A percentile compares a stretch with the other conserved stretches of the same genome.
Conservation (phyloP, 2,113 vertebrate species). For the Cyanoramphus novaezelandiae region DNA sequence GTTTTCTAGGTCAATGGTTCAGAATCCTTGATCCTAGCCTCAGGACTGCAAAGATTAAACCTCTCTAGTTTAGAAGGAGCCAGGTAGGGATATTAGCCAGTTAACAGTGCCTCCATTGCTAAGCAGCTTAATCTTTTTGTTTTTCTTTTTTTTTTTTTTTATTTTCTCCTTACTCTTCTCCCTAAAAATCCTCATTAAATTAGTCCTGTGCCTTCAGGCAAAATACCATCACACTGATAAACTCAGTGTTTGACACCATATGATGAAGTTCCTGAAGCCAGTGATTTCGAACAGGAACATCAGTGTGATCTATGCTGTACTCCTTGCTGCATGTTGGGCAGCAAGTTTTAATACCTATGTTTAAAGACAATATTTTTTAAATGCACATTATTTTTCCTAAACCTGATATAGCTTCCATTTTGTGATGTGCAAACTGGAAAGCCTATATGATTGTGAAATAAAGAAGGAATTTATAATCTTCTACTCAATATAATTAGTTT, state of each 20-base stretch:
- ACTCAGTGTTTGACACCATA: neutral
- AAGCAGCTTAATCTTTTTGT: neutral
- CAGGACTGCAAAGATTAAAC: slow-evolving; percentile 32
- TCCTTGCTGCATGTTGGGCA: neutral
- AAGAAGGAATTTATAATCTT: neutral
- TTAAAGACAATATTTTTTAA: neutral
- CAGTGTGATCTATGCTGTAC: neutral
- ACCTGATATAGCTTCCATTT: neutral
- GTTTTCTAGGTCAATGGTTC: neutral
- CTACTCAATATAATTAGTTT: neutral
- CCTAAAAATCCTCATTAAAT: neutral
- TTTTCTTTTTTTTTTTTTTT: neutral
- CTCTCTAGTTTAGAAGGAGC: neutral
- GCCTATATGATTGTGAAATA: neutral
- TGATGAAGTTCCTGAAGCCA: neutral
- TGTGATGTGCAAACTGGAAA: neutral
- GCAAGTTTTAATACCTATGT: neutral
- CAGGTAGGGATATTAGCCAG: neutral
- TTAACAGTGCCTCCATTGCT: neutral
- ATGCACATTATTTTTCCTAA: neutral
- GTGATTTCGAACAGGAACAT: neutral
- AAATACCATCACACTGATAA: neutral
- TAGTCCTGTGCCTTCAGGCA: neutral
- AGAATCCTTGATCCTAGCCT: slow-evolving; percentile 32
- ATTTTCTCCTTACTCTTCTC: neutral